Evolutionary conservation across 1,140 invertebrate species (phyloP).

Genomic region (Hylaeus volcanicus): DNA sequence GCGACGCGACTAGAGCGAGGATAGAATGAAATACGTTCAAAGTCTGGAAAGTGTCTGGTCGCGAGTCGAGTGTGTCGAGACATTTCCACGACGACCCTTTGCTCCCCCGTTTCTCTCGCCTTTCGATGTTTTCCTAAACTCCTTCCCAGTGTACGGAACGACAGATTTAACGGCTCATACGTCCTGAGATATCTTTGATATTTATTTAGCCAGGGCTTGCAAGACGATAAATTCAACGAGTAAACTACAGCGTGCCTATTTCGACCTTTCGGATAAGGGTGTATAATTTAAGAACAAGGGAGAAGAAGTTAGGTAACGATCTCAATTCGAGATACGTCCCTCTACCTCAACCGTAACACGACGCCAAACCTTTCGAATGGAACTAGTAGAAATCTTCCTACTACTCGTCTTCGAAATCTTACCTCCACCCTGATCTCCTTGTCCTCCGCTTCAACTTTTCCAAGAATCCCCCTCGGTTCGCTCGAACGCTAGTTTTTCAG

Average conservation of each 20-base stretch:
- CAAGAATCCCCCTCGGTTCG: not conserved
- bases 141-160: conserved; percentile 13
- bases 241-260: conserved; percentile 61
- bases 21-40: too few species aligned
- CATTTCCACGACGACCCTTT: not conserved
- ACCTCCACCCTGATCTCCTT: not conserved
- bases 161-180: conserved; percentile 59
- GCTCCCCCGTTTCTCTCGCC: conserved; percentile 6
- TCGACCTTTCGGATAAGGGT: conserved; percentile 66
- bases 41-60: not conserved
- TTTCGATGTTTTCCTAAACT: conserved; percentile 49
- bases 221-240: conserved; percentile 63
- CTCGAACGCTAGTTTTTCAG: not conserved
- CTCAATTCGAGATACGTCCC: conserved; percentile 42
- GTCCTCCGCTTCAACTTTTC: conserved; percentile 11
- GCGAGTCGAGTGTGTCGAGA: too few species aligned
- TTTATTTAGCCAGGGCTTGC: conserved; percentile 61
- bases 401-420: conserved; percentile 56
- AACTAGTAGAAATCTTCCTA: conserved; percentile 52
- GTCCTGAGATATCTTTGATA: conserved; percentile 58
- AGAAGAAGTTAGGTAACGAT: not conserved
- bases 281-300: conserved; percentile 60
- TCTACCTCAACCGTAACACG: conserved; percentile 35
- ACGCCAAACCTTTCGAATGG: conserved; percentile 44
- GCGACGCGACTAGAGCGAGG: too few species aligned